Conservation (phyloP, 2,888 invertebrate species). For the Allophyes oxyacanthae region DNA sequence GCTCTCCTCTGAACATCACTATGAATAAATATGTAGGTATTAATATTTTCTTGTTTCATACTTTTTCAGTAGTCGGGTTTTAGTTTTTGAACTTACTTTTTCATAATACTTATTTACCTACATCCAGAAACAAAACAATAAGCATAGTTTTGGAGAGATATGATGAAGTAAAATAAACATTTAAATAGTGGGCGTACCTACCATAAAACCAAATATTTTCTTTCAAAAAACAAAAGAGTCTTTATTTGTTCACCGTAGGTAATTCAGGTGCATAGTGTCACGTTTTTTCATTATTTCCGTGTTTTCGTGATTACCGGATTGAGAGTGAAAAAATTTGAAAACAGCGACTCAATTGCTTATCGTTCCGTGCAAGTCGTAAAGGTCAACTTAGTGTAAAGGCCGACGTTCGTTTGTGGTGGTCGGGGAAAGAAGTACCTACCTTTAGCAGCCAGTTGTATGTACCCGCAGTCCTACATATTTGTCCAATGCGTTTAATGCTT, state of each 20-base stretch:
- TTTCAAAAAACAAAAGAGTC: slow-evolving; percentile 9
- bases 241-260: slow-evolving; percentile 28
- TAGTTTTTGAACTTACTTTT: no score
- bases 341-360: slow-evolving; percentile 23
- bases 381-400: slow-evolving; percentile 17
- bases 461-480: no score
- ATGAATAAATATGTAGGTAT: no score
- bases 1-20: no score
- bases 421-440: background rate
- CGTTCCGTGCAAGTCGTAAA: slow-evolving; percentile 24
- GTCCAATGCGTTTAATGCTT: no score
- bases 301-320: slow-evolving; percentile 18
- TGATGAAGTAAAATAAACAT: background rate
- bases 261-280: slow-evolving; percentile 9
- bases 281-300: slow-evolving; percentile 18
- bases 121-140: background rate
- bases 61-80: no score
- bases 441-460: no score
- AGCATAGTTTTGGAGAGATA: background rate
- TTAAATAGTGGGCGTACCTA: background rate
- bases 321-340: slow-evolving; percentile 25
- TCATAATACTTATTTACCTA: background rate
- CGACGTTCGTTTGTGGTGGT: slow-evolving; percentile 5
- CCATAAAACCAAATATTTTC: slow-evolving; percentile 8
- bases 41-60: no score